Evolutionary conservation across 2,113 vertebrate genomes (phyloP).

Genomic region (Lepus americanus): DNA sequence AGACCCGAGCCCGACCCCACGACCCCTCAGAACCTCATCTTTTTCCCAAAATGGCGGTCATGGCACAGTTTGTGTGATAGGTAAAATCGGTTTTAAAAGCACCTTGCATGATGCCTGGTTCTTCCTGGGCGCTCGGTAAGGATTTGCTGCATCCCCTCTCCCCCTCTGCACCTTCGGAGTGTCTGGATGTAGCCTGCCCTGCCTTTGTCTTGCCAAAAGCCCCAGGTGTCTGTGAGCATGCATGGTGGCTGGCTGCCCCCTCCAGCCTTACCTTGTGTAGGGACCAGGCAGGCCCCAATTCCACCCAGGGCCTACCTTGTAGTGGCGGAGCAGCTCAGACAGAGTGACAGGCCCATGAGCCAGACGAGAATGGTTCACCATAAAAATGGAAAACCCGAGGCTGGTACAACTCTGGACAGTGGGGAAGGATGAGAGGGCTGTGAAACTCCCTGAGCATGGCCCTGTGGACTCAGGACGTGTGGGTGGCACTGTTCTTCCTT

Average conservation of each 20-base stretch:
- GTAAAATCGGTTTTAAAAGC: not conserved
- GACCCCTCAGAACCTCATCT: not conserved
- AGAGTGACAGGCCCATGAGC: no score
- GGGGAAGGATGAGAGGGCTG: not conserved
- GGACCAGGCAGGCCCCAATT: no score
- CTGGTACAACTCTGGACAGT: not conserved
- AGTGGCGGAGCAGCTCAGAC: not conserved
- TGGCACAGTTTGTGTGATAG: no score
- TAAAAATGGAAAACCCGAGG: not conserved
- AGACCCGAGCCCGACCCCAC: not conserved
- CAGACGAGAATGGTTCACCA: no score
- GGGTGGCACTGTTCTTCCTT: accelerated
- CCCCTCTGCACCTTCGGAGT: not conserved
- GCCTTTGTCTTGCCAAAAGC: not conserved
- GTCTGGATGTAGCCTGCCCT: not conserved
- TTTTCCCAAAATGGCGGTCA: not conserved
- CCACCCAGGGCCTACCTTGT: no score
- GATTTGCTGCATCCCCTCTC: not conserved
- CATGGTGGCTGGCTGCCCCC: no score
- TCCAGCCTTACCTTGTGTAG: no score
- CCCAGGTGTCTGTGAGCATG: no score
- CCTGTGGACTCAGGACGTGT: no score
- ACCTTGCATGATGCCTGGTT: not conserved
- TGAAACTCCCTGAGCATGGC: not conserved
- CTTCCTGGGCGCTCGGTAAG: no score